These are phyloP conservation scores for Mnemiopsis leidyi DNA, from an alignment of 37 sponge, comb jelly and placozoan species.

Conservation along the genomic window DNA sequence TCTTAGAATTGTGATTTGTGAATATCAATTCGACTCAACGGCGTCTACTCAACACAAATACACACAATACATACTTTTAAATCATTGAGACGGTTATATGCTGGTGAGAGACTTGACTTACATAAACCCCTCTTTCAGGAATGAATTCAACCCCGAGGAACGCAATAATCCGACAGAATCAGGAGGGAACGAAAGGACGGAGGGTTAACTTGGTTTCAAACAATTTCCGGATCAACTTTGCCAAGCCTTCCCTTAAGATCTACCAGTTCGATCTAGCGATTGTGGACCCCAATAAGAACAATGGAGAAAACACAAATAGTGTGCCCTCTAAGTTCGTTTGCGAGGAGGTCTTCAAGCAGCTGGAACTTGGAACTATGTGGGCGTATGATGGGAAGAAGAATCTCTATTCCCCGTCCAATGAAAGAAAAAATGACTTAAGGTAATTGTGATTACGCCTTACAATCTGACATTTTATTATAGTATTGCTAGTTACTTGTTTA, in stretches of 20 bases:
- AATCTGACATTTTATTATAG: too few species aligned
- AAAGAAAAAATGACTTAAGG: background rate
- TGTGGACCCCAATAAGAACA: background rate
- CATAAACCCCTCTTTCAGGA: too few species aligned
- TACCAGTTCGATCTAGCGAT: conserved; percentile 5
- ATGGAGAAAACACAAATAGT: background rate
- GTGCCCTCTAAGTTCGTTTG: background rate
- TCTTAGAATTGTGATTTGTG: too few species aligned
- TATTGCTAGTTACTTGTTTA: too few species aligned
- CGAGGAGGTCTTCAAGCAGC: conserved; percentile 2
- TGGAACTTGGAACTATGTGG: background rate
- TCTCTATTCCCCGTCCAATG: background rate
- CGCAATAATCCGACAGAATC: background rate
- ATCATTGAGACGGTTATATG: too few species aligned
- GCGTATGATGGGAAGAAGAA: conserved; percentile 43
- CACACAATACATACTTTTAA: too few species aligned
- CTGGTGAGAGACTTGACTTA: too few species aligned
- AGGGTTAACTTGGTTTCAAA: background rate
- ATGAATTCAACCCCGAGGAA: background rate
- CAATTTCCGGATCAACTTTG: background rate
- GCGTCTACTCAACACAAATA: too few species aligned
- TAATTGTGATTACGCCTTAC: background rate
- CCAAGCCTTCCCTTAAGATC: background rate
- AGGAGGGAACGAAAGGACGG: background rate
- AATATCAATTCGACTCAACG: too few species aligned